Base-by-base conservation (phyloP, 2,113 vertebrate species). In the Sakesphorus luctuosus region DNA sequence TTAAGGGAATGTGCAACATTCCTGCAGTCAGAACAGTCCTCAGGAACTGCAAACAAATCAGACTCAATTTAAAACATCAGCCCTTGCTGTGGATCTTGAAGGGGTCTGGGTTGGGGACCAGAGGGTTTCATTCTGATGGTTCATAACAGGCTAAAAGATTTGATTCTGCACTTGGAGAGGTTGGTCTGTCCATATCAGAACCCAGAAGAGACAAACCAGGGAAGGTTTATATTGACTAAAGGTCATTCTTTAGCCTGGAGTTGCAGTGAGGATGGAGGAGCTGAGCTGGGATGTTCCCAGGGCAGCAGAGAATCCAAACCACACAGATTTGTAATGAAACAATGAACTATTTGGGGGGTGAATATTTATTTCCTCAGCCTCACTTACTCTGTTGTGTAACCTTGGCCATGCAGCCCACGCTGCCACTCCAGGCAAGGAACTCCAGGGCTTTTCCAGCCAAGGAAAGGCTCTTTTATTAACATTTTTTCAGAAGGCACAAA, bases 81-180 rank as follows among this genome's bases (percentile, higher is more conserved):
- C 23, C 53, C 40, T 78, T 92, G 47, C 47, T 52, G 40, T 20
- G 59, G 17, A 23, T 85, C 40, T 33, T 82, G 65, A 36, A 40
- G 76, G 10, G 84, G 36, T 69, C 36, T 56, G 56, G 65, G 59
- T 61, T 33, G 67, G 72, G 84, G 47, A 88, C 72, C 87, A 69
- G 88, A 84, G 76, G 96, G 94, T 95, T 85, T 56, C 19, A 89
- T 87, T 86, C 62, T 86, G 58, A 84, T 91, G 75, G 43, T 94
- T 96, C 43, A 67, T 63, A 66, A 96, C 77, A 73, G 80, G 62
- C 68, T 69, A 31, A 62, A 83, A 96, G 53, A 23, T 77, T 66
- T 61, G 40, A 28, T 58, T 82, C 43, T 84, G 75, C 93, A 69
- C 86, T 82, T 84, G 82, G 53, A 46, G n/a, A 29, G 72, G 47